Evolutionary conservation across 2,888 invertebrate genomes (phyloP).

Genomic region (Crioceris asparagi): DNA sequence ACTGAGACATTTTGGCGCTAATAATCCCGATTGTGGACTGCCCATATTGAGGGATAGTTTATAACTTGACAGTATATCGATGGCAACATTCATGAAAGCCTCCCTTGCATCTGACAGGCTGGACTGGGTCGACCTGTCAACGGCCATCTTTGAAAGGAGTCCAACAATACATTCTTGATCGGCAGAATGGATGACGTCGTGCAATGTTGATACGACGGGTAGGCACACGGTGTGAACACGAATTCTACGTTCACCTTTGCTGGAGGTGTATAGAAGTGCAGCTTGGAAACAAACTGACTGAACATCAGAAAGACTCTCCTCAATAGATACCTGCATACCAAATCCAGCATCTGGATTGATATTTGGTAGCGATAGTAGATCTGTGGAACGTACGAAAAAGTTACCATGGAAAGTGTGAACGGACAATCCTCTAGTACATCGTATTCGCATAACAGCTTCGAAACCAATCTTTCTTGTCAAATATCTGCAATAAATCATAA

Average conservation of each 20-base stretch:
- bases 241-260: constrained; percentile 87
- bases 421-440: constrained; percentile 80
- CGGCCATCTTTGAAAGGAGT: constrained; percentile 94
- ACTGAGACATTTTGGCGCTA: constrained; percentile 66
- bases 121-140: constrained; percentile 76
- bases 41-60: constrained; percentile 55
- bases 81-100: constrained; percentile 89
- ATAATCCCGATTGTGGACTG: constrained; percentile 49
- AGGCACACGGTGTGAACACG: constrained; percentile 95
- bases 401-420: constrained; percentile 99
- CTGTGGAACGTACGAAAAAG: constrained; percentile 97
- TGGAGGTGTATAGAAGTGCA: constrained; percentile 91
- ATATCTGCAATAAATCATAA: too few species aligned
- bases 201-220: constrained; percentile 74
- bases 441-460: constrained; percentile 94
- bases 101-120: constrained; percentile 89
- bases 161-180: constrained; percentile 92
- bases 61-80: constrained; percentile 76
- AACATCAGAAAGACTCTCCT: constrained; percentile 77
- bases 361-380: constrained; percentile 90
- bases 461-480: constrained; percentile 95
- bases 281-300: constrained; percentile 95
- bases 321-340: constrained; percentile 95
- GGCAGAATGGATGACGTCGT: constrained; percentile 79
- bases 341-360: constrained; percentile 97